These are phyloP conservation scores for Smutsia temminckii DNA, from an alignment of 2,797 vertebrate species.

Conservation along the genomic window DNA sequence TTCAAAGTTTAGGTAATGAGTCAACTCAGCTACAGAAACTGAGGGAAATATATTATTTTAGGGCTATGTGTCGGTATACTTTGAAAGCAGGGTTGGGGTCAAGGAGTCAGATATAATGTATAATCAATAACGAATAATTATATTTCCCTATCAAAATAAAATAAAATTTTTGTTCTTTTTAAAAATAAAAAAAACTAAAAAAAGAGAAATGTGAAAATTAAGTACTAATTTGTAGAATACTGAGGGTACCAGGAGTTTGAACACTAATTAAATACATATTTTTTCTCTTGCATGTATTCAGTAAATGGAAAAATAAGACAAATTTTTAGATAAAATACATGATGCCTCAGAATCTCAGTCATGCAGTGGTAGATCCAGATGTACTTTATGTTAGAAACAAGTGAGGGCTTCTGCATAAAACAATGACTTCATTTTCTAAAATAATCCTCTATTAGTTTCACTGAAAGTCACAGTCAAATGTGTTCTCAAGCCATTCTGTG, in stretches of 20 bases:
- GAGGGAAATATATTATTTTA: not conserved
- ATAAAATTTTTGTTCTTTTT: not conserved
- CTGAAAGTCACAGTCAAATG: not conserved
- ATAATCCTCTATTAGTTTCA: constrained; percentile 12
- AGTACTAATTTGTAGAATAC: not conserved
- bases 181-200: not conserved
- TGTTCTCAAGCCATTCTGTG: not conserved
- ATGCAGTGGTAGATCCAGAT: not conserved
- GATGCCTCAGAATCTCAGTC: not conserved
- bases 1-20: not conserved
- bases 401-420: not conserved
- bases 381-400: not conserved
- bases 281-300: not conserved
- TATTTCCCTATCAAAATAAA: not conserved
- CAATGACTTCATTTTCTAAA: constrained; percentile 15
- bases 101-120: not conserved
- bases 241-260: not conserved
- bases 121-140: not conserved
- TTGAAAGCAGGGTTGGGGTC: not conserved
- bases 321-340: not conserved
- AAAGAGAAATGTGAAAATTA: constrained; percentile 15
- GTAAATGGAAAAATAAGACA: not conserved
- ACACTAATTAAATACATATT: not conserved
- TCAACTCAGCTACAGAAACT: not conserved
- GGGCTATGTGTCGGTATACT: not conserved